Percentiles rank a stretch among this genome's conserved stretches.
Conservation (phyloP, 2,888 invertebrate species). For the Dichetophora obliterata region DNA sequence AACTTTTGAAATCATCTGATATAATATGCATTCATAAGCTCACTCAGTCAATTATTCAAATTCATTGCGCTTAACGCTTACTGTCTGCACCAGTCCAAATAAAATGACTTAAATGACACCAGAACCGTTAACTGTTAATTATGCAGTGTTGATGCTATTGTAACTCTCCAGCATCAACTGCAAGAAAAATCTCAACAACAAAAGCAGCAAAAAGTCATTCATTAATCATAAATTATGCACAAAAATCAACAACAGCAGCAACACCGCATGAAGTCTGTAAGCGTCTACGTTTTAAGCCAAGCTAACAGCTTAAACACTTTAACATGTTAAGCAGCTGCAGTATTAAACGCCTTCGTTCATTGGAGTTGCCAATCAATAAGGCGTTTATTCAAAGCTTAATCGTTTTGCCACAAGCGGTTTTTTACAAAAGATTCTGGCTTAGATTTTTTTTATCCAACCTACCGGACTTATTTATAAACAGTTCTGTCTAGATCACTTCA, state of each 20-base stretch:
- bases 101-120: not conserved
- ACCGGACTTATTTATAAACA: not conserved
- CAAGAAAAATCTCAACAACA: not conserved
- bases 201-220: not conserved
- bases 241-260: not conserved
- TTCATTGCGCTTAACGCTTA: no score
- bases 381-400: not conserved
- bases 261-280: not conserved
- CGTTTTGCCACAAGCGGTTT: no score
- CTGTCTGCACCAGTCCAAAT: no score
- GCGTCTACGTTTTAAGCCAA: not conserved
- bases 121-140: conserved; percentile 14
- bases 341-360: conserved; percentile 4
- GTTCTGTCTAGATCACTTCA: conserved; percentile 6
- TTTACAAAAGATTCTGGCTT: not conserved
- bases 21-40: no score
- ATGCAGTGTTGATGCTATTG: not conserved
- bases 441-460: no score
- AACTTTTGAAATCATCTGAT: no score
- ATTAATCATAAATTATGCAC: conserved; percentile 7
- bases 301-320: no score
- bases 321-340: not conserved
- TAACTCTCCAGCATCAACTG: not conserved
- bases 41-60: no score
- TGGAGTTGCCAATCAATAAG: not conserved